Conservation (phyloP, 2,888 invertebrate genomes). For the Callyntrura guangdongensis region DNA sequence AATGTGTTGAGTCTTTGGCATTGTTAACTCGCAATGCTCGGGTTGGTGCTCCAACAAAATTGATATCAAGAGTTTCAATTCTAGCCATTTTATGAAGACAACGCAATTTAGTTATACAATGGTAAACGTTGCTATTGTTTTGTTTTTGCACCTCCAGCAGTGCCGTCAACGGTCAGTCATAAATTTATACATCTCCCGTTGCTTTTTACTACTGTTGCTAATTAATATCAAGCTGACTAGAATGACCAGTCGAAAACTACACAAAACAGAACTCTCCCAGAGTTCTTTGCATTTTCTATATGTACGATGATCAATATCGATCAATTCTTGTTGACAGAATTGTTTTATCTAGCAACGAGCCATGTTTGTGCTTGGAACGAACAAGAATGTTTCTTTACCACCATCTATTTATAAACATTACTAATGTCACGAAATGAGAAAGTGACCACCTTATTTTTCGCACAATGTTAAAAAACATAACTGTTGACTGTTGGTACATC, state of each 20-base stretch:
- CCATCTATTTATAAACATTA: background rate
- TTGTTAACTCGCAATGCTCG: background rate
- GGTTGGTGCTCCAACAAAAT: slow-evolving; percentile 26
- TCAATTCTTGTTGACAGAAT: no score
- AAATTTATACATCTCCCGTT: slow-evolving; percentile 68
- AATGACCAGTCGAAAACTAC: slow-evolving; percentile 19
- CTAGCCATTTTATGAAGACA: background rate
- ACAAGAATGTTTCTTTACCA: background rate
- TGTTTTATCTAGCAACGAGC: no score
- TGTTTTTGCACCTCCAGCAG: slow-evolving; percentile 56
- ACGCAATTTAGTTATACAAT: background rate
- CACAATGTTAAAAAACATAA: no score
- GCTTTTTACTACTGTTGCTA: slow-evolving; percentile 68
- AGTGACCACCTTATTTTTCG: background rate
- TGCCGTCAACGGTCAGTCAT: slow-evolving; percentile 46
- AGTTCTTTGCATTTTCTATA: no score
- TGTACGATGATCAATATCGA: no score
- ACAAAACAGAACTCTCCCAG: background rate
- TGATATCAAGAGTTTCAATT: background rate
- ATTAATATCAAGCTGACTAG: slow-evolving; percentile 64
- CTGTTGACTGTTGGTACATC: no score
- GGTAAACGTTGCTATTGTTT: slow-evolving; percentile 57
- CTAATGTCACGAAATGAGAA: background rate
- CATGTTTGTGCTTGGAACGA: no score
- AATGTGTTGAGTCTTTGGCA: background rate